Base-by-base conservation (phyloP, 2,797 vertebrate genomes). In the Fundulus diaphanus region DNA sequence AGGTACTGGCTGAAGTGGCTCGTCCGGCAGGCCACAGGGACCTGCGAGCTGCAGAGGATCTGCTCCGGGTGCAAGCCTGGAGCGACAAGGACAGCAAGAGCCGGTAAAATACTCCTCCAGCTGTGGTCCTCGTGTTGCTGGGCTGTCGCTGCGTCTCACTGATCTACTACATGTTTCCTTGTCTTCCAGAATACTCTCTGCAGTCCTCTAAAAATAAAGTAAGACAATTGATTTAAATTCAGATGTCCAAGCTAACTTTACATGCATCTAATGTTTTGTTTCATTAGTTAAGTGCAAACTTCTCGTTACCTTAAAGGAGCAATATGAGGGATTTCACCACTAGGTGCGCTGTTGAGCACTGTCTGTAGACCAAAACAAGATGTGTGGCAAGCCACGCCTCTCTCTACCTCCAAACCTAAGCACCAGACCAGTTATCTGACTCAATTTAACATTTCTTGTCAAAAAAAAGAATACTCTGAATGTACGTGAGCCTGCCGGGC, bases 1-100 rank as follows among this genome's bases (percentile, higher is more conserved):
- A 95, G 98, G 22, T 97, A 95, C 85, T 99, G 97, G 96, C 79
- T 99, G 81, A 99, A 99, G 92, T 99, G 98, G 98, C 18, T 98
- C 66, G 69, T 97, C 79, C 91, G 97, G 78, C 96, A 97, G 78
- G 87, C 94, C 13, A 97, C 96, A 0, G 95, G 97, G 46, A 97
- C 85, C 66, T 98, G 98, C 90, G 98, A 99, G 88, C 90, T 99
- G 77, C 98, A 99, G 94, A 95, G 98, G 22, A 95, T 99, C 75
- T 95, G 96, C 82, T 94, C 93, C 0, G 83, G 90, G 51, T 88
- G 90, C 71, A 86, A 85, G 82, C 89, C 95, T 4, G 97, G 97
- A 0, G 96, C 96, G 0, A 73, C 73, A 1, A 95, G 97, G 89
- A 97, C 97, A 0, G 84, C 94, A 49, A 92, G 91, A 89, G 93